Conservation (phyloP, 2,888 invertebrate genomes). For the Lathronympha strigana region DNA sequence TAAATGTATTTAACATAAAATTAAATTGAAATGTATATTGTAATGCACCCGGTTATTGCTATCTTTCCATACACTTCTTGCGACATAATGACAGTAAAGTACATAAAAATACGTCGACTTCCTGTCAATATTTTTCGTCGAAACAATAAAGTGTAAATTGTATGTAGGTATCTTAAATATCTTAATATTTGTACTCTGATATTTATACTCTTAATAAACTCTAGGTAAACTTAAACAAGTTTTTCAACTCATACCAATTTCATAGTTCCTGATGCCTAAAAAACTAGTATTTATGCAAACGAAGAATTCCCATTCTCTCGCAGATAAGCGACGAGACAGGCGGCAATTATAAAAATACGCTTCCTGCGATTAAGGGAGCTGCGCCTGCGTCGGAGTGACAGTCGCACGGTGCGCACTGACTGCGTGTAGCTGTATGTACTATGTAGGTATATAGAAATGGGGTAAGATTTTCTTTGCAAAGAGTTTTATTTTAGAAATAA, state of each 20-base stretch:
- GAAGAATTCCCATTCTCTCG: conserved; percentile 23
- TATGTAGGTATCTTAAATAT: neutral
- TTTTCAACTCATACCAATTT: neutral
- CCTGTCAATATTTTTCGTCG: too few species aligned
- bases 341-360: conserved; percentile 32
- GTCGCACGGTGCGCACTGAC: conserved; percentile 25
- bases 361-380: conserved; percentile 30
- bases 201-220: neutral
- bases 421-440: neutral
- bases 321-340: conserved; percentile 22
- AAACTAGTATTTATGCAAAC: conserved; percentile 34
- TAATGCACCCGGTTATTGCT: too few species aligned
- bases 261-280: conserved; percentile 24
- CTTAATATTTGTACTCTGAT: neutral
- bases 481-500: neutral
- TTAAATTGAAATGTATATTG: too few species aligned
- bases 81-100: too few species aligned
- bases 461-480: neutral
- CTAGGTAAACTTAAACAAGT: neutral
- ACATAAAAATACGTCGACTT: too few species aligned
- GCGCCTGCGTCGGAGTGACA: conserved; percentile 21
- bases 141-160: neutral
- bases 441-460: neutral
- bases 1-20: too few species aligned
- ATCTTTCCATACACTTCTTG: too few species aligned